A percentile compares a stretch with the other conserved stretches of the same genome.
Evolutionary conservation across 2,113 vertebrate genomes (phyloP).

Genomic region (Salvelinus fontinalis): DNA sequence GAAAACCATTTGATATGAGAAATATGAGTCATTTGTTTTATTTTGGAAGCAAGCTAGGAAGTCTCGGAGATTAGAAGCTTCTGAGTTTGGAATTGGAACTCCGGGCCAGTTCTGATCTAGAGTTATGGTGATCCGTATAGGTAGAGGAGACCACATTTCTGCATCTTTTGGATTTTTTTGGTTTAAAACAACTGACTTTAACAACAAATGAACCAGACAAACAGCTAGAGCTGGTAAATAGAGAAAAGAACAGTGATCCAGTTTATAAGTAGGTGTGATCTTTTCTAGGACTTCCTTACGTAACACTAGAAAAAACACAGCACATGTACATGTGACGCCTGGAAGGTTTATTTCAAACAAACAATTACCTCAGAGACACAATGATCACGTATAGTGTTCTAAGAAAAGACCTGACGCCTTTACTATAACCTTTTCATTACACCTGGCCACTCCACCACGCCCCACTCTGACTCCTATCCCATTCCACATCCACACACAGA

Average conservation of each 20-base stretch:
- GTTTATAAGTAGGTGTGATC: too few species aligned
- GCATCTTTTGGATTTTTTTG: neutral
- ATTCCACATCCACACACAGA: too few species aligned
- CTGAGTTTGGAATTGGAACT: too few species aligned
- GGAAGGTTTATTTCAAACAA: constrained; percentile 1
- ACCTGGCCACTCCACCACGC: neutral
- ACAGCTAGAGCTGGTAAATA: too few species aligned
- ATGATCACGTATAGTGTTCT: constrained; percentile 18
- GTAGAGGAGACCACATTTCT: too few species aligned
- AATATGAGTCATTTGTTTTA: constrained; percentile 52
- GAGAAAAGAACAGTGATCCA: too few species aligned
- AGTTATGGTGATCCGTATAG: too few species aligned
- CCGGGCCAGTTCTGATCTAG: too few species aligned
- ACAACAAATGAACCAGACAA: too few species aligned
- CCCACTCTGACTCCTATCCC: neutral
- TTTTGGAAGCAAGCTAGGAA: constrained; percentile 38
- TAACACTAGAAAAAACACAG: too few species aligned
- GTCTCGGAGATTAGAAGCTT: constrained; percentile 26
- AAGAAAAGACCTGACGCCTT: constrained; percentile 19
- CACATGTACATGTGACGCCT: neutral
- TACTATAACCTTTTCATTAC: neutral
- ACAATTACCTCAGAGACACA: constrained; percentile 22
- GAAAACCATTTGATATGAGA: too few species aligned
- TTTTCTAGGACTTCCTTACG: too few species aligned
- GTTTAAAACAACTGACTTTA: neutral